Evolutionary conservation across 2,113 vertebrate species (phyloP).

Genomic region (Lonchura striata): DNA sequence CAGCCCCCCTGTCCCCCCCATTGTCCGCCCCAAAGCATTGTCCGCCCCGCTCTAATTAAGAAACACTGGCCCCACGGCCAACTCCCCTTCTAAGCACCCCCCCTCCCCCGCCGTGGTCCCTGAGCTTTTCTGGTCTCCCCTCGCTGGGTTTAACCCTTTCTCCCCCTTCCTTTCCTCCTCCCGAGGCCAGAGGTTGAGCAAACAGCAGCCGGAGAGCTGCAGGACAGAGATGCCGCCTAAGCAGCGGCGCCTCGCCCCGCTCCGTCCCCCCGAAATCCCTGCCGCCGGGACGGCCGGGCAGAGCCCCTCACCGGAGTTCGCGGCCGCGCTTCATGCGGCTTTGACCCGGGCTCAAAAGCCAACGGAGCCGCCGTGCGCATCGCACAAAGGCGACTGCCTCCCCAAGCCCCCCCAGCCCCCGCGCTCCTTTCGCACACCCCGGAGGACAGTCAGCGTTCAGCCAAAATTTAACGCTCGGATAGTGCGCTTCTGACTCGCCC

Average conservation of each 20-base stretch:
- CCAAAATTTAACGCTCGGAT: conserved; percentile 46
- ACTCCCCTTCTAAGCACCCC: neutral
- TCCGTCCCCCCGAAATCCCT: neutral
- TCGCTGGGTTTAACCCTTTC: conserved; percentile 67
- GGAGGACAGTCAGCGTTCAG: neutral
- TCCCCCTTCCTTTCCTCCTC: neutral
- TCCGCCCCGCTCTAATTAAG: conserved; percentile 78
- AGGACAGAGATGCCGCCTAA: neutral
- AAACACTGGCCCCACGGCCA: conserved; percentile 72
- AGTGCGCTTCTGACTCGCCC: neutral
- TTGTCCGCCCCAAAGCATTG: conserved; percentile 79
- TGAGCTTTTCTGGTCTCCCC: conserved; percentile 32
- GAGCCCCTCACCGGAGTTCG: neutral
- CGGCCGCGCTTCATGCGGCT: neutral
- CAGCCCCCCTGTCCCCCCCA: neutral
- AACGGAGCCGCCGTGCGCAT: neutral
- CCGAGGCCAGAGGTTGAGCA: neutral
- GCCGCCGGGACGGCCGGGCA: neutral
- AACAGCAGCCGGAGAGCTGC: neutral
- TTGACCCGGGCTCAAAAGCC: neutral
- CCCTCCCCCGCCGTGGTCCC: conserved; percentile 24
- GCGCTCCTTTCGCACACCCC: neutral
- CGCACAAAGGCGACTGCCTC: neutral
- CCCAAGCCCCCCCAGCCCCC: neutral
- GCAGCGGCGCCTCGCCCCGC: too few relatives aligned